Evolutionary conservation across 2,113 vertebrate species (phyloP), one percentile per base, ranked within the genome.

Genomic region (Phalacrocorax brasilianus): DNA sequence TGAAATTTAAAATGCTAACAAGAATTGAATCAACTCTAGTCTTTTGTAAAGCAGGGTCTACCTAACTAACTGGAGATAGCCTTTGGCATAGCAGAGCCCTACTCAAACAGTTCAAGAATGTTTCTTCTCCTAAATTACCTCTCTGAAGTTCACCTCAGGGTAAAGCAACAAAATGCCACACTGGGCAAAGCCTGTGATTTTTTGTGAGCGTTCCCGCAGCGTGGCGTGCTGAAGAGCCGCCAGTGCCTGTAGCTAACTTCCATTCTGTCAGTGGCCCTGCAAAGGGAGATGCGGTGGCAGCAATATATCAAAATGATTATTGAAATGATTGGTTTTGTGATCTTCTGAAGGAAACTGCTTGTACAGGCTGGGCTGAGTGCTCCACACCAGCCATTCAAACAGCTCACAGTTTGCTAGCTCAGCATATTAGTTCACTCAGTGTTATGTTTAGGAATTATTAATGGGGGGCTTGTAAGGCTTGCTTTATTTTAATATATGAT

Each of bases 381-480:
- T 40, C 58, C 88, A 28, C 42, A 5, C 21, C 78, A 76, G 67
- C 81, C 90, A 32, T 67, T 80, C 59, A 77, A 94, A 90, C 85
- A 88, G 85, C 67, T 90, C 78, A 17, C 50, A 7, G 45, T 91
- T 38, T 85, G 93, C 78, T 59, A n/a, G 50, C 28, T 95, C 88
- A 91, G 95, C 82, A 13, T 58, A 27, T 90, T 70, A 74, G 63
- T 76, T 50, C 72, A 44, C 38, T 52, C 65, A 6, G 9, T 62
- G 67, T 65, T 73, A 14, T 45, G 84, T 78, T 93, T 85, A 89
- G 89, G 76, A 84, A 95, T 95, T 94, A 91, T 93, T 95, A 94
- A 94, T 80, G 71, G 87, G 88, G 63, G 53, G 33, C 53, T 93
- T 62, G 52, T 66, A 33, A 88, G 55, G 55, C 58, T 89, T 85